Conservation (phyloP, 2,113 vertebrate species). For the Chaetodon auriga region DNA sequence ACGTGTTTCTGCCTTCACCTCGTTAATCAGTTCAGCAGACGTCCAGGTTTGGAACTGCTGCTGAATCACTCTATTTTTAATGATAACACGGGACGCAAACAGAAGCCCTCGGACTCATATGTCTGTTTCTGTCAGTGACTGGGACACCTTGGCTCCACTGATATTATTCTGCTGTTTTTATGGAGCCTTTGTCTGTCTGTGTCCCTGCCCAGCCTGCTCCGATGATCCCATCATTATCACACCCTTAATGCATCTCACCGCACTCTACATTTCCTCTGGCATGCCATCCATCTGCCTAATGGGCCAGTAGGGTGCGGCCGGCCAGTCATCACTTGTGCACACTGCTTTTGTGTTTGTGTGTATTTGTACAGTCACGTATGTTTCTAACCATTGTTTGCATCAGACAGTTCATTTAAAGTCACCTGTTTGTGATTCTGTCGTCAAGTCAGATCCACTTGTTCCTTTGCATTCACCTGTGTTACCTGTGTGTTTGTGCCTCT, state of each 20-base stretch:
- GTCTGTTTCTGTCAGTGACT: neutral
- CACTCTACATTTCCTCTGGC: slow-evolving; percentile 72
- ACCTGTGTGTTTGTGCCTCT: slow-evolving; percentile 10
- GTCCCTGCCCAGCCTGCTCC: slow-evolving; percentile 36
- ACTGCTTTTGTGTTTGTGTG: slow-evolving; percentile 42
- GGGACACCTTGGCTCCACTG: slow-evolving; percentile 55
- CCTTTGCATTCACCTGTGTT: slow-evolving; percentile 8
- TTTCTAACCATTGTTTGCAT: slow-evolving; percentile 1
- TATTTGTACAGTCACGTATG: slow-evolving; percentile 17
- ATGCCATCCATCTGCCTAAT: slow-evolving; percentile 79
- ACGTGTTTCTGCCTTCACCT: neutral
- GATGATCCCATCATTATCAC: slow-evolving; percentile 73
- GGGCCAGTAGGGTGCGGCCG: slow-evolving; percentile 71
- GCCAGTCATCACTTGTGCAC: slow-evolving; percentile 64
- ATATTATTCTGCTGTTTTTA: slow-evolving; percentile 43
- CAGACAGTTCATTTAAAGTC: neutral
- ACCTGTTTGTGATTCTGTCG: neutral
- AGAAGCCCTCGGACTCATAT: neutral
- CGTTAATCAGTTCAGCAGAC: neutral
- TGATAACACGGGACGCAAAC: neutral
- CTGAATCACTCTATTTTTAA: neutral
- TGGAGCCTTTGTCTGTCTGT: slow-evolving; percentile 39
- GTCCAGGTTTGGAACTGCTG: neutral
- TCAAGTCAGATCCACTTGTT: neutral
- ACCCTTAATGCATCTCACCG: slow-evolving; percentile 78